Base-by-base conservation (phyloP, 92 coral and sea anemone genomes). In the Diadumene lineata region DNA sequence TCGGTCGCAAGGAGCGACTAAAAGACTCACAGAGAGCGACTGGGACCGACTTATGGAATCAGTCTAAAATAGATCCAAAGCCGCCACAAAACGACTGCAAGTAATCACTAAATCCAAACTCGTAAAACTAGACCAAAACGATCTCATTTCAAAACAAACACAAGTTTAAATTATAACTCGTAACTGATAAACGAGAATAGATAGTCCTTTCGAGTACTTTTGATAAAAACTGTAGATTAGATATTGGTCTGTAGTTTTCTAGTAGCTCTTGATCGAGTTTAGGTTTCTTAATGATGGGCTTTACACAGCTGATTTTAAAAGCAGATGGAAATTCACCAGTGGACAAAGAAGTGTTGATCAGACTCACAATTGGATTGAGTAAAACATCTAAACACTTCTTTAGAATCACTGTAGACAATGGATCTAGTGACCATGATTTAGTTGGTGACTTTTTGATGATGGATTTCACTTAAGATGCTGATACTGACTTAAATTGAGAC, bases 371-470 rank as follows among this genome's bases (percentile, higher is more conserved):
- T 63, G 69, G 69, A 31, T 31, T 31, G 31, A 63, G 33, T 63
- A 63, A 2, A 24, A 63, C 69, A 63, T 63, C 69, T 25, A 31
- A 21, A 57, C 26, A 57, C 17, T 57, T 21, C 30, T 57, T 57
- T 26, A 57, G 26, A 57, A 57, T 57, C 31, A 25, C 33, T 25
- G 69, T 63, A 17, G 69, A 34, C 19, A 63, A 21, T 16, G 69
- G 69, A 63, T 63, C 69, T 25, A 63, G 33, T 17, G 69, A 63
- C 11, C 30, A 63, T 25, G 69, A 25, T 63, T 63, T 63, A 63
- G 69, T 63, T 31, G 32, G 32, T 18, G 69, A 63, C 64, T 57
- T 21, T 57, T 26, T 21, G 64, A 21, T 57, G 26, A 21, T 21
- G 26, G 43, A 63, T 31, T 25, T n/a, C 69, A 63, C 69, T 25